Percentiles rank a stretch among this genome's conserved stretches.
Conservation (phyloP, 2,888 invertebrate species). For the Molorchus minor region DNA sequence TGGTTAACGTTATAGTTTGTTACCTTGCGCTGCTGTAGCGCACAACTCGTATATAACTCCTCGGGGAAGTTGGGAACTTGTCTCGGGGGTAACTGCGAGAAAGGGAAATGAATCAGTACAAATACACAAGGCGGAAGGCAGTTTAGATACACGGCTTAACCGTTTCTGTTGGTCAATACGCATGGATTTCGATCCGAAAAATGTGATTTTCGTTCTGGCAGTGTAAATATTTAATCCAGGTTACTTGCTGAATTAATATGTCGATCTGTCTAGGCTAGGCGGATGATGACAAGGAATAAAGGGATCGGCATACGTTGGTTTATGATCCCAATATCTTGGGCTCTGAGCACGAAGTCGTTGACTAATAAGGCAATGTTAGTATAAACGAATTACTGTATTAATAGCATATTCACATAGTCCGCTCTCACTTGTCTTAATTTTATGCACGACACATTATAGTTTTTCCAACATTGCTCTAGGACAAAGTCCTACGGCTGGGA, state of each 20-base stretch:
- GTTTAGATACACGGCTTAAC: slow-evolving; percentile 32
- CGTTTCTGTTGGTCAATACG: slow-evolving; percentile 29
- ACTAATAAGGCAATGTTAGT: too few species aligned
- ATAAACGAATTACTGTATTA: too few species aligned
- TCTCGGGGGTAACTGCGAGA: slow-evolving; percentile 42
- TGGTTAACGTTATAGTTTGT: slow-evolving; percentile 49
- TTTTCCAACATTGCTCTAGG: too few species aligned
- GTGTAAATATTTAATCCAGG: slow-evolving; percentile 42
- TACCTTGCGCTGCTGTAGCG: slow-evolving; percentile 41
- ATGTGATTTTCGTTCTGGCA: slow-evolving; percentile 43
- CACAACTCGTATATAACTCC: slow-evolving; percentile 47
- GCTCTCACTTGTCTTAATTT: too few species aligned
- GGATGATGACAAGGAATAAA: too few species aligned
- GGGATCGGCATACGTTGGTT: too few species aligned
- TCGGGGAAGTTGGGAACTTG: slow-evolving; percentile 41
- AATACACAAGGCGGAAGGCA: slow-evolving; percentile 35
- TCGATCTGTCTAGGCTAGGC: slow-evolving; percentile 30
- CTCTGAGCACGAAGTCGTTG: too few species aligned
- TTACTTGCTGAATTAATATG: slow-evolving; percentile 38
- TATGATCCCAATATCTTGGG: too few species aligned
- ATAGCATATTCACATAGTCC: too few species aligned
- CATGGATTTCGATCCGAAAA: slow-evolving; percentile 36
- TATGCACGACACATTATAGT: too few species aligned
- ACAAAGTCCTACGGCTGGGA: too few species aligned
- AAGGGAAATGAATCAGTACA: slow-evolving; percentile 48